Evolutionary conservation across 2,888 invertebrate species (phyloP), one percentile per base, ranked within the genome.

Genomic region (Mimumesa dahlbomi): DNA sequence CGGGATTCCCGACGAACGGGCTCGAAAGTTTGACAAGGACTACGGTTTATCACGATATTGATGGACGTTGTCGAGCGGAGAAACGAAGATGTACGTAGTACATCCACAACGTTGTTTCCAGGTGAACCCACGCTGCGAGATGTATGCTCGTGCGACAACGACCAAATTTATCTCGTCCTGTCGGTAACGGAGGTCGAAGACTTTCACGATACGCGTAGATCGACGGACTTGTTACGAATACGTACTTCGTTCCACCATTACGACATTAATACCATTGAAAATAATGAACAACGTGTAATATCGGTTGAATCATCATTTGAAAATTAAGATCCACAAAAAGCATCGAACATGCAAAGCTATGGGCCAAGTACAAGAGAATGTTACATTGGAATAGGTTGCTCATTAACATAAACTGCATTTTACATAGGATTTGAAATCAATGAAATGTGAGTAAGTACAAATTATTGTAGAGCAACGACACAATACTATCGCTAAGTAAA

Each of bases 81-180:
- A 69, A 71, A 73, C 71, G 71, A 63, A 59, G 74, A 72, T 61
- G 42, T 79, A 81, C 81, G 81, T 78, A 69, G 42, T 79, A 81
- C 81, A 80, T 78, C 72, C 70, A 72, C 79, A 75, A 77, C 81
- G 76, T 73, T 75, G 81, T 80, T 70, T 61, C 74, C 57, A 76
- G 79, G 71, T 77, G 79, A 75, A 16, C 77, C 53, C 81, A 82
- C 79, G 82, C 81, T 75, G 81, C 48, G 81, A 81, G 81, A 81
- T 65, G 70, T 82, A 81, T 79, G 79, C 75, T 70, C 61, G 53
- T 54, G 48, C 53, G 64, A 48, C 69, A 52, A 57, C 52, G 63
- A 49, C 69, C 63, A 73, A 79, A 80, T 80, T 74, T 70, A 80
- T 80, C 79, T 81, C 71, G 40, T 53, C 49, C 69, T 74, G 67